Conservation (phyloP, 2,888 invertebrate species). For the Apeira syringaria region DNA sequence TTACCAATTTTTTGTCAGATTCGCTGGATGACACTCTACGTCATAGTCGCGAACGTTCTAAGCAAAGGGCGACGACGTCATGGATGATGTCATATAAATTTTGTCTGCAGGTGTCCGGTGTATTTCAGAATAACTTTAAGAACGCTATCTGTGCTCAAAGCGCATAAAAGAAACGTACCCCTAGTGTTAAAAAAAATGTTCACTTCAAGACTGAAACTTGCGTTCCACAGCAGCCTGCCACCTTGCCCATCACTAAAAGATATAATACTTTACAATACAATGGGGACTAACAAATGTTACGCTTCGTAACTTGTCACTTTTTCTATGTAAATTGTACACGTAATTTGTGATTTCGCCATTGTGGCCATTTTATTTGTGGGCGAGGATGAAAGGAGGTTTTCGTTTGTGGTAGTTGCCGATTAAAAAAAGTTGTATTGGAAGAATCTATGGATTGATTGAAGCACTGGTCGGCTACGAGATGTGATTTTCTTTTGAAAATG, state of each 20-base stretch:
- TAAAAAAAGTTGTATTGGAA: conserved; percentile 26
- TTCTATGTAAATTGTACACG: conserved; percentile 74
- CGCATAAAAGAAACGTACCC: no score
- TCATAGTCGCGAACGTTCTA: no score
- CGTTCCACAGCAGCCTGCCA: no score
- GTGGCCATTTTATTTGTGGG: conserved; percentile 42
- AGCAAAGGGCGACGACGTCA: no score
- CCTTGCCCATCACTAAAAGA: conserved; percentile 34
- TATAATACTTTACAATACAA: conserved; percentile 71
- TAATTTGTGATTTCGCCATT: conserved; percentile 70
- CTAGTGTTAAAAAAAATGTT: no score
- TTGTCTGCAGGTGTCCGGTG: no score
- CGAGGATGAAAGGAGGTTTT: conserved; percentile 31
- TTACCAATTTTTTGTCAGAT: no score
- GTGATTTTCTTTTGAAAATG: conserved; percentile 12
- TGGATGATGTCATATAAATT: no score
- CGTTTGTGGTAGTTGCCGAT: conserved; percentile 8
- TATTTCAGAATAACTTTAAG: no score
- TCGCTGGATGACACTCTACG: no score
- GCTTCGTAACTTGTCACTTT: conserved; percentile 69
- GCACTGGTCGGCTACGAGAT: conserved; percentile 2
- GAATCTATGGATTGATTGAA: conserved; percentile 29
- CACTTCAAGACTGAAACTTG: conserved; percentile 1
- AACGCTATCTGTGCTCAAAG: no score
- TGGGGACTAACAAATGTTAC: conserved; percentile 74